Evolutionary conservation across 2,888 invertebrate species (phyloP).

Genomic region (Tenthredo distinguenda): DNA sequence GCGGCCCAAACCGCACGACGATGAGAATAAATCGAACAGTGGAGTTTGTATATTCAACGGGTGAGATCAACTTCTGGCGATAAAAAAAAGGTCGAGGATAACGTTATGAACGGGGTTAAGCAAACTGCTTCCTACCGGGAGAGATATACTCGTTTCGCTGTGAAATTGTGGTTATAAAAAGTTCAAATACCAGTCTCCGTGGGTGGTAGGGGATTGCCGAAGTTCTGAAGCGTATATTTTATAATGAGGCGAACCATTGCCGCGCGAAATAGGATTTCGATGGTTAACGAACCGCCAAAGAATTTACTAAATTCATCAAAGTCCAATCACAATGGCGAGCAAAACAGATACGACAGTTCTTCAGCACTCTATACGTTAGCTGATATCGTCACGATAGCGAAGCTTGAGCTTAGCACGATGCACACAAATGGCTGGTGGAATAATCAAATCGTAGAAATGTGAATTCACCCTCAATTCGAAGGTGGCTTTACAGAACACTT

Average conservation of each 20-base stretch:
- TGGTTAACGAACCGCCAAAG: slow-evolving; percentile 15
- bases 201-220: slow-evolving; percentile 4
- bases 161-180: slow-evolving; percentile 46
- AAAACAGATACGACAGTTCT: not conserved
- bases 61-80: slow-evolving; percentile 16
- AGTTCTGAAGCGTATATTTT: slow-evolving; percentile 30
- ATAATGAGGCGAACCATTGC: slow-evolving; percentile 33
- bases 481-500: slow-evolving; percentile 7
- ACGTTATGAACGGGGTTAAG: slow-evolving; percentile 33
- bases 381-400: not conserved
- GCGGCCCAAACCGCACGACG: not conserved
- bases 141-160: slow-evolving; percentile 14
- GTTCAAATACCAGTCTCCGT: not conserved
- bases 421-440: not conserved
- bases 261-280: slow-evolving; percentile 18
- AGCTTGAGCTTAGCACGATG: not conserved
- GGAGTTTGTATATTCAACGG: not conserved
- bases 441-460: not conserved
- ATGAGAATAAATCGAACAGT: slow-evolving; percentile 7
- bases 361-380: not conserved
- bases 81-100: slow-evolving; percentile 33
- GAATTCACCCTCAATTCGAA: not conserved
- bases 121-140: slow-evolving; percentile 7
- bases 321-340: not conserved
- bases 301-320: slow-evolving; percentile 7